phyloP scores from a whole-genome alignment of 2,888 invertebrate species.

The Gastrophysa polygoni region DNA sequence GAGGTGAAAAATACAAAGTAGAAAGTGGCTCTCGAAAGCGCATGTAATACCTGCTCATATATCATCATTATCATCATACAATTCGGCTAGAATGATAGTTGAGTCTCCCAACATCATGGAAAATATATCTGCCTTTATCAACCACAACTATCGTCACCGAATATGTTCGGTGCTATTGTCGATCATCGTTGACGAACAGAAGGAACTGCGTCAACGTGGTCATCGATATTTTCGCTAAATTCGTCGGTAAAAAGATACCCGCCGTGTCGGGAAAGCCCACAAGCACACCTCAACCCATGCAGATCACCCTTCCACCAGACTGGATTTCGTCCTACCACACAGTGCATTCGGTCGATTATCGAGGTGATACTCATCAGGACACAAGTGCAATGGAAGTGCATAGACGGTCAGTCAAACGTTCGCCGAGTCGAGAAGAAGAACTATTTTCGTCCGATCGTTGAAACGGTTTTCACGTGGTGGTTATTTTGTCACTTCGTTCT shows the following conservation, averaged over 20 bases:
- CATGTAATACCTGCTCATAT: no score
- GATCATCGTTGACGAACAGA: no score
- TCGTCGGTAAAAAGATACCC: background rate
- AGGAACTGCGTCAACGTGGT: no score
- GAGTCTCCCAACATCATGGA: no score
- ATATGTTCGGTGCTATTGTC: no score
- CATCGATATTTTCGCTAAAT: background rate
- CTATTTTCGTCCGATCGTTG: slow-evolving; percentile 10
- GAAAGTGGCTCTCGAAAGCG: no score
- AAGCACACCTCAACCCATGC: background rate
- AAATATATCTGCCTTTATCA: no score
- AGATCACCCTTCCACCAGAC: slow-evolving; percentile 8
- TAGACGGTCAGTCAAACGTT: slow-evolving; percentile 21
- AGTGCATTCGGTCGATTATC: background rate
- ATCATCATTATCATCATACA: no score
- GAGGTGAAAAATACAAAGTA: no score
- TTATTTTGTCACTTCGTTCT: slow-evolving; percentile 2
- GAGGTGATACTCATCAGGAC: background rate
- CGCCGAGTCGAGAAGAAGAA: slow-evolving; percentile 10
- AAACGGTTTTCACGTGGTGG: slow-evolving; percentile 7
- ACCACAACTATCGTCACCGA: no score
- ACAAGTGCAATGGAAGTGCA: slow-evolving; percentile 23
- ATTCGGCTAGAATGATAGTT: no score
- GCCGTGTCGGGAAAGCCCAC: background rate
- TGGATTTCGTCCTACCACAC: slow-evolving; percentile 11